Base-by-base conservation (phyloP, 2,888 invertebrate species). In the Pristionchus exspectatus region DNA sequence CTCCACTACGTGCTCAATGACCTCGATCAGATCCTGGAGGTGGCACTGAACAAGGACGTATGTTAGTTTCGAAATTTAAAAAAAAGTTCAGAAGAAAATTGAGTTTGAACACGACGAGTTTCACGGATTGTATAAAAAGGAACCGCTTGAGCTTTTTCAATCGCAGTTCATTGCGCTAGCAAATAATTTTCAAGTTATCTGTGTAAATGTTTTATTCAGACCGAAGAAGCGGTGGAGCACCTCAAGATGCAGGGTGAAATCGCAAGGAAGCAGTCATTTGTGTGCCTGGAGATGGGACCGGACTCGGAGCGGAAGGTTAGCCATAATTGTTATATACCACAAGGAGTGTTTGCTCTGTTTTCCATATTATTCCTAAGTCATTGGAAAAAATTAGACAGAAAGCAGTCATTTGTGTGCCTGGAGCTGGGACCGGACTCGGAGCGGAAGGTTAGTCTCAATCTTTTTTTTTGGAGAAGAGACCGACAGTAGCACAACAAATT, bases 1-100 rank as follows among this genome's bases (percentile, higher is more conserved):
- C 90, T 93, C 66, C 89, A 91, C 63, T 90, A 91, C 27, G 92
- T 93, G 7, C 89, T 93, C 44, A 91, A 90, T n/a, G 92, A 93
- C 86, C 89, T 93, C 83, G 93, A 93, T 85, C 87, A 90, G 38
- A 92, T 93, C 66, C 91, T 93, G n/a, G 91, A 91, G 38, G 91
- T 91, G 24, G 93, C 92, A 10, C 91, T 91, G 86, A 87, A 91
- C 24, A 89, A 92, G 77, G 87, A 90, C 66, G 88, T 88, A 0
- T 1, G 88, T 86, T 12, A 2, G 5, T 85, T 63, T 33, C n/a
- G 12, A 18, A 10, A 50, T 54, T n/a, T n/a, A n/a, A 38, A 38
- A 38, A 38, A 38, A 38, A 3, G 38, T 38, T 38, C 50, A 27
- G 54, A 54, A 54, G 14, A 54, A 54, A 38, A 18, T 77, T 4